A percentile compares a stretch with the other conserved stretches of the same genome.
phyloP scores from a whole-genome alignment of 1,140 invertebrate species.

The Caerostris darwini region DNA sequence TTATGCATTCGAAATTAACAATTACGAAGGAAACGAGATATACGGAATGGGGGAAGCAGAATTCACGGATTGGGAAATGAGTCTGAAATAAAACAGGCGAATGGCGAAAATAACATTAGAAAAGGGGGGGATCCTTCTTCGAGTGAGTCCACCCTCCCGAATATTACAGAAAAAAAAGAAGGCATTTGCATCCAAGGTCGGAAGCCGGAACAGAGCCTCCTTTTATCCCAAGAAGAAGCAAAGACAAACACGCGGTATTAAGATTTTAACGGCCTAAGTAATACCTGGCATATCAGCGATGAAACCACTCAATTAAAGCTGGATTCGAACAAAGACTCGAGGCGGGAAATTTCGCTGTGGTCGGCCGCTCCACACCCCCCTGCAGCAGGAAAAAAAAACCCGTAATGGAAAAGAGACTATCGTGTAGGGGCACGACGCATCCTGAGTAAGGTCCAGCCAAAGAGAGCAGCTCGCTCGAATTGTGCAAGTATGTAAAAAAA shows the following conservation, averaged over 20 bases:
- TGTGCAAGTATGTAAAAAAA: slow-evolving; percentile 67
- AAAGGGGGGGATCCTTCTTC: no score
- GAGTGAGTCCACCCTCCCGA: no score
- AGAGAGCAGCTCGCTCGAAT: slow-evolving; percentile 16
- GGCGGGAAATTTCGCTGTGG: slow-evolving; percentile 40
- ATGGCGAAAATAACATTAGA: no score
- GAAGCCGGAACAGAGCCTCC: no score
- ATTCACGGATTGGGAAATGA: no score
- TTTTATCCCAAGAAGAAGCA: background rate
- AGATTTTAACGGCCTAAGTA: background rate
- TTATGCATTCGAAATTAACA: no score
- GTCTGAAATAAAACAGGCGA: no score
- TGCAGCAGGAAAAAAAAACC: background rate
- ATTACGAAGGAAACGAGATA: no score
- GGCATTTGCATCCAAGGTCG: no score
- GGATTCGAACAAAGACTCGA: background rate
- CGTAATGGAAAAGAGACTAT: background rate
- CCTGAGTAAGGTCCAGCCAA: background rate
- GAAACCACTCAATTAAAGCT: slow-evolving; percentile 26
- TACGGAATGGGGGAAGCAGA: no score
- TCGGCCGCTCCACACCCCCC: background rate
- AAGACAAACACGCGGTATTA: background rate
- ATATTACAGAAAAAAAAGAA: no score
- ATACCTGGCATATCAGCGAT: background rate
- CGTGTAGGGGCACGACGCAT: background rate